A percentile compares a stretch with the other conserved stretches of the same genome.
These are phyloP conservation scores for Anarsia innoxiella DNA, from an alignment of 2,888 invertebrate genomes.

Conservation along the genomic window DNA sequence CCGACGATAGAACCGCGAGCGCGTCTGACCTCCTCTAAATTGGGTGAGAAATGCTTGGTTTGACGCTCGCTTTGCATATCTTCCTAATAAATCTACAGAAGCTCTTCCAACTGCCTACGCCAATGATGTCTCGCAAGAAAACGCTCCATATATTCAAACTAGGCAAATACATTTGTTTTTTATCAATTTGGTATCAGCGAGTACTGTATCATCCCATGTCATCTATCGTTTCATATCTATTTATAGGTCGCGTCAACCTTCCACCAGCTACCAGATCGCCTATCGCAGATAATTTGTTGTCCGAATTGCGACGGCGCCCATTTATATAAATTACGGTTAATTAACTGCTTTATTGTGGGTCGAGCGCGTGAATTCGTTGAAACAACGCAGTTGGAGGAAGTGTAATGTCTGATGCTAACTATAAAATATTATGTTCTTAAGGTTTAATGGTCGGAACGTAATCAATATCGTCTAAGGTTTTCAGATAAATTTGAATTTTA, in stretches of 20 bases:
- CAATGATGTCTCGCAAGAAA: constrained; percentile 23
- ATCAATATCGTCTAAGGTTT: constrained; percentile 19
- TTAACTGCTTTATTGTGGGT: constrained; percentile 57
- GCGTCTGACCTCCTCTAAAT: constrained; percentile 39
- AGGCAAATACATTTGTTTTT: constrained; percentile 32
- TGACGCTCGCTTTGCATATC: constrained; percentile 51
- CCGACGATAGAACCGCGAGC: constrained; percentile 25
- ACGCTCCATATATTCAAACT: constrained; percentile 24
- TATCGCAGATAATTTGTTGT: constrained; percentile 56
- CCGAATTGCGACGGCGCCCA: constrained; percentile 49
- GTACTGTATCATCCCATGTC: constrained; percentile 12
- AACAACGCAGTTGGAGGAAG: constrained; percentile 41
- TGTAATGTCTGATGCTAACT: constrained; percentile 34
- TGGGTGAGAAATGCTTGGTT: constrained; percentile 51
- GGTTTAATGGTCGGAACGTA: constrained; percentile 17
- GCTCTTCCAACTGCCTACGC: constrained; percentile 23
- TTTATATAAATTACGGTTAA: constrained; percentile 64
- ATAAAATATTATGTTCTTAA: constrained; percentile 39
- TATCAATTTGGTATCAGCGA: constrained; percentile 20
- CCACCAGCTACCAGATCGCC: constrained; percentile 47
- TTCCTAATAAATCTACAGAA: constrained; percentile 42
- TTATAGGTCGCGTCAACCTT: constrained; percentile 31
- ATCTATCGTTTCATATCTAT: constrained; percentile 23
- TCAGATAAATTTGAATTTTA: neutral
- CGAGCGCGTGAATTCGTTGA: constrained; percentile 50